These are phyloP conservation scores for Linnaemya tessellans DNA, from an alignment of 2,888 invertebrate species.

Conservation along the genomic window DNA sequence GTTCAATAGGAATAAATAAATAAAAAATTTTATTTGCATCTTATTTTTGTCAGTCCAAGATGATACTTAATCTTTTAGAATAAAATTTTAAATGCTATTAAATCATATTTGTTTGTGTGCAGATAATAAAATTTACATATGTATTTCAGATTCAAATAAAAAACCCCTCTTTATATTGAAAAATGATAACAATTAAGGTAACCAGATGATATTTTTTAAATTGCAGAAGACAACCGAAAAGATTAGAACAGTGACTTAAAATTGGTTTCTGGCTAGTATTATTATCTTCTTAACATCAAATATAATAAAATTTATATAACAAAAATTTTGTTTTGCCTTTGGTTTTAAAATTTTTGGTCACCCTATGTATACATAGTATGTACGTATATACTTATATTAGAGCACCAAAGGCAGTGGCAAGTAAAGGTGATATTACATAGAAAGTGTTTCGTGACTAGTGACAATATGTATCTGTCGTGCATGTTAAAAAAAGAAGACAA, in stretches of 20 bases:
- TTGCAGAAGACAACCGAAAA: not conserved
- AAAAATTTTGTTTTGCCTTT: too few relatives aligned
- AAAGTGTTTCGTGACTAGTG: constrained; percentile 59
- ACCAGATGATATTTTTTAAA: not conserved
- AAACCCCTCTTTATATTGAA: constrained; percentile 32
- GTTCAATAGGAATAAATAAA: constrained; percentile 9
- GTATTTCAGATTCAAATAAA: not conserved
- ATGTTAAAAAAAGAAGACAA: constrained; percentile 25
- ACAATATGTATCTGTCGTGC: constrained; percentile 62
- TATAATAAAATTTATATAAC: too few relatives aligned
- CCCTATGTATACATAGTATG: too few relatives aligned
- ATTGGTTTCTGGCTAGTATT: too few relatives aligned
- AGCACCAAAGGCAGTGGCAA: not conserved
- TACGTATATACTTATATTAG: too few relatives aligned
- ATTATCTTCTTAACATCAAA: too few relatives aligned
- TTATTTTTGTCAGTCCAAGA: not conserved
- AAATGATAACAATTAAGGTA: constrained; percentile 35
- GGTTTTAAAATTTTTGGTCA: too few relatives aligned
- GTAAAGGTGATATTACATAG: not conserved
- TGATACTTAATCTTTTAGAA: constrained; percentile 9
- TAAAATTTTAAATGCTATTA: not conserved
- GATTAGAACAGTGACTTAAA: too few relatives aligned
- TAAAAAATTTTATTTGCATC: constrained; percentile 4
- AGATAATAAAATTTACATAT: not conserved
- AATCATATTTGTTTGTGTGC: not conserved